These are phyloP conservation scores for Hylia prasina DNA, from an alignment of 2,113 vertebrate species.

Conservation along the genomic window DNA sequence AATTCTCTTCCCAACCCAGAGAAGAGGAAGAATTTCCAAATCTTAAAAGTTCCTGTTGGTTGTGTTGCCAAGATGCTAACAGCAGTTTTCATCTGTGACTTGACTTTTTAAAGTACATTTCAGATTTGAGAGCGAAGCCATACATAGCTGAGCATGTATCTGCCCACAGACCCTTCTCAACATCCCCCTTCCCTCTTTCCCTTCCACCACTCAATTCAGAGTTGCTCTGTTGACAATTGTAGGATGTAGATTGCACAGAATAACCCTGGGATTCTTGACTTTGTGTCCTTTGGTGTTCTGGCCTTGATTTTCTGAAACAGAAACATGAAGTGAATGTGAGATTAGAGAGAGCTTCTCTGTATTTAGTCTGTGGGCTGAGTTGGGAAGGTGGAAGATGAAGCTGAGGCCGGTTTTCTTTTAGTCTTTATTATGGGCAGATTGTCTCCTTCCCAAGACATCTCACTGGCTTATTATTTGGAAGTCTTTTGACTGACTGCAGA, in stretches of 20 bases:
- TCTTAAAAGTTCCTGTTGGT: not conserved
- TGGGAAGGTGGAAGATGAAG: not conserved
- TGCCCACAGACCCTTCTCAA: not conserved
- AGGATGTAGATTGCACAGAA: not conserved
- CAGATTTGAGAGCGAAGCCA: accelerated
- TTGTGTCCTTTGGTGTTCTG: not conserved
- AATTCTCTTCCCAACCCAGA: not conserved
- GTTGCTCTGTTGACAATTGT: not conserved
- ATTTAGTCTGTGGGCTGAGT: not conserved
- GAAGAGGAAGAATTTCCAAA: not conserved
- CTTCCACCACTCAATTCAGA: not conserved
- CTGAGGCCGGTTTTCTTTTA: not conserved
- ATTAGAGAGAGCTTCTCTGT: not conserved
- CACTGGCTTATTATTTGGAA: not conserved
- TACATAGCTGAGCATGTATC: not conserved
- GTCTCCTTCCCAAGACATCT: not conserved
- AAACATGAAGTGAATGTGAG: not conserved
- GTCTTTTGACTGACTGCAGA: not conserved
- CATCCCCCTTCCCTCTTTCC: not conserved
- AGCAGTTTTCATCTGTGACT: not conserved
- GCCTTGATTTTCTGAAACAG: conserved; percentile 19
- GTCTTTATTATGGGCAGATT: not conserved
- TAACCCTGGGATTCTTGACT: not conserved
- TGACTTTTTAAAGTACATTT: not conserved
- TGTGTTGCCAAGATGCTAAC: not conserved